phyloP scores from a whole-genome alignment of 2,888 invertebrate genomes.

The Hermaeophaga mercurialis region DNA sequence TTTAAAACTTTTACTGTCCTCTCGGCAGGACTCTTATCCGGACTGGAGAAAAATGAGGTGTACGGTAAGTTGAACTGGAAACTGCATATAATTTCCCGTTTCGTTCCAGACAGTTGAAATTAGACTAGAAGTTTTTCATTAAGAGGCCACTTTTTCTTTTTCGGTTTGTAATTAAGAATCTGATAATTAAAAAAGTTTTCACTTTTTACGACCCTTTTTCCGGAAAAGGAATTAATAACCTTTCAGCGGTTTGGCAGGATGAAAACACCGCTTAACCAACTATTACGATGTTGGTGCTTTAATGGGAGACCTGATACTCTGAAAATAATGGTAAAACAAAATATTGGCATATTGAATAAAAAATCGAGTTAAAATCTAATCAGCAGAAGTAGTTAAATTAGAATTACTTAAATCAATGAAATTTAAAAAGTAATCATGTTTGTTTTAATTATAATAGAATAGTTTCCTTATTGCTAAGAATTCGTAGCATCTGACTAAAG shows the following conservation, averaged over 20 bases:
- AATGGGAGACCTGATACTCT: no score
- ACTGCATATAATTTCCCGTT: constrained; percentile 16
- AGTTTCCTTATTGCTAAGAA: no score
- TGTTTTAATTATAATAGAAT: no score
- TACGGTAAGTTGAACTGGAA: constrained; percentile 6
- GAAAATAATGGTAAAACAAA: no score
- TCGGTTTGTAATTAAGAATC: constrained; percentile 28
- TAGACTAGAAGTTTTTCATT: constrained; percentile 26
- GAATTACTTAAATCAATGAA: no score
- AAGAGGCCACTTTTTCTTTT: constrained; percentile 26
- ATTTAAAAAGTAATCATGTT: no score
- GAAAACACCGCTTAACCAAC: no score
- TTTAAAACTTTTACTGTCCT: neutral
- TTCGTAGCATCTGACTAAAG: no score
- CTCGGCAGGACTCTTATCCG: neutral
- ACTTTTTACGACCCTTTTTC: constrained; percentile 10
- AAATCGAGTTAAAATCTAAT: no score
- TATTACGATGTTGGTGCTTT: no score
- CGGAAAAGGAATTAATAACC: constrained; percentile 22
- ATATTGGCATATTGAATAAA: no score
- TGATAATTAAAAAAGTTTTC: constrained; percentile 32
- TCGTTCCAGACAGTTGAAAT: constrained; percentile 24
- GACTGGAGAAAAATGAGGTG: neutral
- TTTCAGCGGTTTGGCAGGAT: constrained; percentile 15
- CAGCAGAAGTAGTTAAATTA: no score